Evolutionary conservation across 2,113 vertebrate species (phyloP).

Genomic region (Burhinus oedicnemus): DNA sequence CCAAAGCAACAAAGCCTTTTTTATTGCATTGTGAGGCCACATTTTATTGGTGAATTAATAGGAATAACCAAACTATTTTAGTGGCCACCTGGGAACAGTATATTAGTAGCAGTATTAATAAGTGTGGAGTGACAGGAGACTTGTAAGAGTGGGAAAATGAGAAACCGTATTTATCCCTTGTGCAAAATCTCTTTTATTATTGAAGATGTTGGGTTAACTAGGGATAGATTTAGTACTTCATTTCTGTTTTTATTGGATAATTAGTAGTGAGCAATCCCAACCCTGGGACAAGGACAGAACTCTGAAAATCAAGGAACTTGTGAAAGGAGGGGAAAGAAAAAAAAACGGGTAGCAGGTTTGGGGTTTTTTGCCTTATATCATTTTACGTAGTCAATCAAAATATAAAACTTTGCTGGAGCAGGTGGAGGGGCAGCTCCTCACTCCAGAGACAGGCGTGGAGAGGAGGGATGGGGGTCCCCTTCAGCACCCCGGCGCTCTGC

Average conservation of each 20-base stretch:
- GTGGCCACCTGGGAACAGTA: constrained; percentile 72
- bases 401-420: not conserved
- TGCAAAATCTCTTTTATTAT: constrained; percentile 79
- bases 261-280: constrained; percentile 55
- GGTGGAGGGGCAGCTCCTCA: rapidly evolving
- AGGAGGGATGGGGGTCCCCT: not conserved
- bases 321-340: not conserved
- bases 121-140: constrained; percentile 69
- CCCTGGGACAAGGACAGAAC: constrained; percentile 13
- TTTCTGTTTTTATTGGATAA: constrained; percentile 70
- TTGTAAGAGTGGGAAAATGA: constrained; percentile 70
- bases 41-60: constrained; percentile 72
- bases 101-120: constrained; percentile 71
- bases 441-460: rapidly evolving
- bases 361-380: rapidly evolving
- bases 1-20: not conserved
- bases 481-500: too few relatives aligned
- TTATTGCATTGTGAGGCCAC: not conserved
- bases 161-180: constrained; percentile 74
- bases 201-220: constrained; percentile 72
- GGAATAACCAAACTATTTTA: constrained; percentile 74
- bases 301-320: not conserved
- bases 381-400: rapidly evolving
- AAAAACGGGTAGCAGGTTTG: not conserved
- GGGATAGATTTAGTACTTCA: constrained; percentile 74